Percentiles rank a stretch among this genome's conserved stretches.
Conservation (phyloP, 2,113 vertebrate species). For the Chamaea fasciata region DNA sequence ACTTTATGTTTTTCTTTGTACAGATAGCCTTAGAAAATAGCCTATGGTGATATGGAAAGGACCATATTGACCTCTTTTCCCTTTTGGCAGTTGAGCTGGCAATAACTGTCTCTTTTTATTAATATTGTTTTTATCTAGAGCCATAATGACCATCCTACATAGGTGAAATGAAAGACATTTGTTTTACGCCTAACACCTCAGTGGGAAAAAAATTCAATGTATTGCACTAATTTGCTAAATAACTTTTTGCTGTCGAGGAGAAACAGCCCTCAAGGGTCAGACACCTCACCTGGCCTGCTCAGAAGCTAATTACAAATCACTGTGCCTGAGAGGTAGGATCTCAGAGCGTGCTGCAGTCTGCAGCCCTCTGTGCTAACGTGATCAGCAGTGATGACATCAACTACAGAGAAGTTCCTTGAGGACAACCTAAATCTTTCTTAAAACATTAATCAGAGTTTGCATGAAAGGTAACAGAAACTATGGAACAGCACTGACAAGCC, state of each 20-base stretch:
- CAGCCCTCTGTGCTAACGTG: background rate
- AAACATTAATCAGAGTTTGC: slow-evolving; percentile 45
- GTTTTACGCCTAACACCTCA: slow-evolving; percentile 23
- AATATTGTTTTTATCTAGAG: slow-evolving; percentile 60
- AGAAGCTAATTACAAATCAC: slow-evolving; percentile 56
- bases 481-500: background rate
- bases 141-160: background rate
- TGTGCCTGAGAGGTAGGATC: background rate
- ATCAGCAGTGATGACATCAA: background rate
- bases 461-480: slow-evolving; percentile 15
- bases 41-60: background rate
- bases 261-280: slow-evolving; percentile 12
- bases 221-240: slow-evolving; percentile 54
- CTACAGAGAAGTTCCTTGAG: slow-evolving; percentile 30
- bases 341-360: background rate
- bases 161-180: slow-evolving; percentile 68
- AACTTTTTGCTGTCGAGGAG: slow-evolving; percentile 25
- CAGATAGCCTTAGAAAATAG: background rate
- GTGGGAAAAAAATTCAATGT: slow-evolving; percentile 3
- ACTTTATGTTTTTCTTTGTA: background rate
- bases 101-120: slow-evolving; percentile 53
- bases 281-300: slow-evolving; percentile 26
- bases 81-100: slow-evolving; percentile 10
- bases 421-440: slow-evolving; percentile 4
- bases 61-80: background rate